Conservation (phyloP, 2,888 invertebrate genomes). For the Ctena decussata region DNA sequence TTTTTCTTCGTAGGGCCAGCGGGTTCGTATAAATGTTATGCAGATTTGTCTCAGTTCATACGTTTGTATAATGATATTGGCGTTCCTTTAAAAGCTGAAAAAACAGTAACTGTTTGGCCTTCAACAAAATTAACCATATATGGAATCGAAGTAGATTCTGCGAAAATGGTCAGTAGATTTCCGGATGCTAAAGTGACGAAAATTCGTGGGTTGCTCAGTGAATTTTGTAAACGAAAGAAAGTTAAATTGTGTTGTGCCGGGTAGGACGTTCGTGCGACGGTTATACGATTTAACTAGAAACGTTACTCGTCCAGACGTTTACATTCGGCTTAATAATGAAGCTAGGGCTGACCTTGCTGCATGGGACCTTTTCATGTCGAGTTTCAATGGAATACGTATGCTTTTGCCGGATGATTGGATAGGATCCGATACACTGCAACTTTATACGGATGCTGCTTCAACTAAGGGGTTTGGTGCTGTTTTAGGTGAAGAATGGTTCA, state of each 20-base stretch:
- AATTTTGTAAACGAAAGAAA: constrained; percentile 13
- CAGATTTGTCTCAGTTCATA: background rate
- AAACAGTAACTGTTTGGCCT: too few species aligned
- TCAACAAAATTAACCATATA: background rate
- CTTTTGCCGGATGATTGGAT: background rate
- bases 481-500: too few species aligned
- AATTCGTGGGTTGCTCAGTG: background rate
- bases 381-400: background rate
- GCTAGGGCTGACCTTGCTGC: constrained; percentile 4
- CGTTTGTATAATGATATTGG: background rate
- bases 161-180: background rate
- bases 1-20: too few species aligned
- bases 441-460: too few species aligned
- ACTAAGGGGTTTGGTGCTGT: too few species aligned
- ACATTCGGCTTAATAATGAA: too few species aligned
- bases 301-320: too few species aligned
- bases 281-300: background rate
- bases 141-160: constrained; percentile 8
- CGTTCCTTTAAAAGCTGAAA: background rate
- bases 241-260: constrained; percentile 9
- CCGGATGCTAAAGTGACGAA: background rate
- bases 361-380: background rate
- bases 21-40: background rate
- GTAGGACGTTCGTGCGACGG: constrained; percentile 11
- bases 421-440: constrained; percentile 17